Conservation (phyloP, 2,888 invertebrate genomes). For the Sinodicranocentrus sp. region DNA sequence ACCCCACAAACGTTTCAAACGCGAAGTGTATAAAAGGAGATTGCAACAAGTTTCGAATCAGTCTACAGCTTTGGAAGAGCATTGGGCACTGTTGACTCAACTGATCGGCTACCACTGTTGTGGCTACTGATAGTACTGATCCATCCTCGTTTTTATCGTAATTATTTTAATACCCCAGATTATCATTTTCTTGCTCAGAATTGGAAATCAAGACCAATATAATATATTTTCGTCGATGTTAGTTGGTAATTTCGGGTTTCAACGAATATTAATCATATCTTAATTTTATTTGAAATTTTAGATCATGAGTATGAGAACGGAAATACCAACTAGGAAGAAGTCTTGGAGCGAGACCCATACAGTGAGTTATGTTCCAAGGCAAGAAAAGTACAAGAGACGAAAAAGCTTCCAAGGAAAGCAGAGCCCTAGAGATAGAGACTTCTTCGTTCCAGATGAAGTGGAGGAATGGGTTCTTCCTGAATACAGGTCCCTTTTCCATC, state of each 20-base stretch:
- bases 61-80: slow-evolving; percentile 21
- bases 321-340: slow-evolving; percentile 40
- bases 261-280: neutral
- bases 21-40: slow-evolving; percentile 16
- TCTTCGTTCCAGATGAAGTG: slow-evolving; percentile 59
- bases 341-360: slow-evolving; percentile 41
- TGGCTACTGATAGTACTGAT: too few species aligned
- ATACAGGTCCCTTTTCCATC: slow-evolving; percentile 69
- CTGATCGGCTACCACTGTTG: too few species aligned
- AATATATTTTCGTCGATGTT: too few species aligned
- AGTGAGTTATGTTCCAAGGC: neutral
- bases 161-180: too few species aligned
- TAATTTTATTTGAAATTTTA: slow-evolving; percentile 18
- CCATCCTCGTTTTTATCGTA: too few species aligned
- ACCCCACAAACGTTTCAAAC: too few species aligned
- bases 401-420: slow-evolving; percentile 10
- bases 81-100: too few species aligned
- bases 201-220: too few species aligned
- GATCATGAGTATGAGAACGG: slow-evolving; percentile 33
- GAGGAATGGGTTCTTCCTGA: slow-evolving; percentile 70
- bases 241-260: too few species aligned
- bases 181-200: neutral
- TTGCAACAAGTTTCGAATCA: neutral
- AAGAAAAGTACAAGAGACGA: slow-evolving; percentile 17
- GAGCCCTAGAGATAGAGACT: slow-evolving; percentile 51